Base-by-base conservation (phyloP, 2,797 vertebrate genomes). In the Sebastiscus albofasciatus region DNA sequence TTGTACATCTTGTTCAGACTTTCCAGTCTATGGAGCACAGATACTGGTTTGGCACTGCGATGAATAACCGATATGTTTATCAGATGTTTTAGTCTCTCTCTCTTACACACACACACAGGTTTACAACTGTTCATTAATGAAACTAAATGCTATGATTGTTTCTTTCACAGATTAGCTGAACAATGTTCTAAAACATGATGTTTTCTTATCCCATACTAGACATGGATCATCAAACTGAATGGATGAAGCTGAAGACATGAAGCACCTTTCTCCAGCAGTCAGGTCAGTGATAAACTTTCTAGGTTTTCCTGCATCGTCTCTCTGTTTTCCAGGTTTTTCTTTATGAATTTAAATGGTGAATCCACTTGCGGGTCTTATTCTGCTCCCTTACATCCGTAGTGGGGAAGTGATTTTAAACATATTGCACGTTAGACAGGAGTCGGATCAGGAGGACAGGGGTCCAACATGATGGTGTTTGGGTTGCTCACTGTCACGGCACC, bases 401-500 rank as follows among this genome's bases (percentile, higher is more conserved):
- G 16, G 13, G 39, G 14, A 42, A 42, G 39, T 42, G 39, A 42
- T 42, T 42, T 42, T 42, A 16, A 16, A 42, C 39, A 42, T 42
- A 16, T 20, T 20, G 46, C 26, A 33, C 46, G 11, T 90, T 88
- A 96, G 65, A 96, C 93, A 8, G 95, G 94, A 2, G 95, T 93
- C 2, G 95, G 92, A 68, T 92, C 88, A 3, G 96, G 95, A n/a
- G 91, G 94, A 34, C 95, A 93, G 0, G 94, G 94, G 81, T 98
- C 97, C 93, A 96, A 72, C 86, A 89, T 91, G 74, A 97, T 90
- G 74, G 93, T 88, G 87, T 94, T 94, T 1, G 93, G 95, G 84
- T 97, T 96, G 2, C 96, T 97, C 0, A 91, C 85, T 12, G 90
- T 96, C 90, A 99, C 96, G 0, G 98, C 94, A 18, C 98, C 98